Evolutionary conservation across 1,140 invertebrate species (phyloP), one percentile per base, ranked within the genome.

Genomic region (Procambarus virginalis): DNA sequence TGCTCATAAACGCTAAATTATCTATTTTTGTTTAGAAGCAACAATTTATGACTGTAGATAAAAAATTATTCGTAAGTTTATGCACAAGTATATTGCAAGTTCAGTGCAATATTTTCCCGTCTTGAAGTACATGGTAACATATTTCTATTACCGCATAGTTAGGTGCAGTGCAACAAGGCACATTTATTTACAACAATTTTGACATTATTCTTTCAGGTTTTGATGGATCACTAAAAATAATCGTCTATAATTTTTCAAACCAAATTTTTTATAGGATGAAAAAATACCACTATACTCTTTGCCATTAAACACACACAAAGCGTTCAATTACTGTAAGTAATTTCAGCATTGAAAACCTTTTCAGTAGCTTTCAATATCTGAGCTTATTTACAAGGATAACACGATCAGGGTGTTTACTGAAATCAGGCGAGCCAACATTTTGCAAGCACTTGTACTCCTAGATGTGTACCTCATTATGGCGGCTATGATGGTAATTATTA

Each of bases 1-100:
- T 17, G 4, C 10, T 34, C 2, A 3, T 17, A 4, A 17, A 10
- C 68, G 5, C 0, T 34, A 34, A 14, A 34, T 73, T 20, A 73
- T n/a, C 68, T 22, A 34, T 8, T 20, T 1, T 73, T 34, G 34
- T 34, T 73, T 73, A 73, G 68, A 73, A 45, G 34, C 34, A 34
- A 20, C n/a, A 73, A 2, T 73, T 73, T 73, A 22, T 34, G 10
- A 73, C 34, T 34, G 20, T 6, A 73, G 68, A 20, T 34, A 20
- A 64, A 17, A 22, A 34, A 9, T 73, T 6, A 73, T 34, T 73
- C 6, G 34, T 82, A 78, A 45, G 22, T 68, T 82, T n/a, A 60
- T 82, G 80, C 80, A 82, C 80, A 82, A 82, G 58, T 68, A 68
- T 64, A 85, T 84, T 75, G 68, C 49, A 75, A 58, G n/a, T 58